These are phyloP conservation scores for Ahaetulla prasina DNA, from an alignment of 2,113 vertebrate genomes.

Conservation along the genomic window DNA sequence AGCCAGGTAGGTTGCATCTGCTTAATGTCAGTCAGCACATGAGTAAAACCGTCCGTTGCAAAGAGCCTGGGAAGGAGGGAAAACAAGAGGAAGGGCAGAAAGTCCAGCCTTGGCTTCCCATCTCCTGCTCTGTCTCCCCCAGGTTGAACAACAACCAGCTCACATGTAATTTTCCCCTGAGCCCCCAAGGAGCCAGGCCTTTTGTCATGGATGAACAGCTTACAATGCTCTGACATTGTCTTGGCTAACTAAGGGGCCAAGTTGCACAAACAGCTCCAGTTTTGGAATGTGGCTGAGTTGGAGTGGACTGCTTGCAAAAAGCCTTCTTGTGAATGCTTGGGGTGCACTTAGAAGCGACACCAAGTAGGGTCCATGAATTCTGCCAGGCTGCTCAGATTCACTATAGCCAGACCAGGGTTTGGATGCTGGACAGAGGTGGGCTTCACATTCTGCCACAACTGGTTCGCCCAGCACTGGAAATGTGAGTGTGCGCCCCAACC, in stretches of 20 bases:
- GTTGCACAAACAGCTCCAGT: background rate
- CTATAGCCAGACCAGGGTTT: background rate
- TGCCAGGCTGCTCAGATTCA: background rate
- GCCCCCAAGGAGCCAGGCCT: background rate
- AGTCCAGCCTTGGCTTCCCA: too few relatives aligned
- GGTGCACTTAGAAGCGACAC: fast-evolving
- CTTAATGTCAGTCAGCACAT: background rate
- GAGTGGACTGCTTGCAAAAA: fast-evolving
- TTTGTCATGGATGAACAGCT: background rate
- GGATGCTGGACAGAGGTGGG: background rate
- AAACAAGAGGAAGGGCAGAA: background rate
- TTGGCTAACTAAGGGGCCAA: fast-evolving
- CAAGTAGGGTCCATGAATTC: background rate
- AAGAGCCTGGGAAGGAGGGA: fast-evolving
- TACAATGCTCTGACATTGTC: background rate
- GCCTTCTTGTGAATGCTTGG: fast-evolving
- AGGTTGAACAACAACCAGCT: background rate
- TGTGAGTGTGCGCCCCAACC: too few relatives aligned
- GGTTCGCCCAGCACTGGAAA: too few relatives aligned
- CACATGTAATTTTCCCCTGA: background rate
- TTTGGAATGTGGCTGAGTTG: too few relatives aligned
- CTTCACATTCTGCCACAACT: too few relatives aligned
- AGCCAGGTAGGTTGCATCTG: slow-evolving; percentile 49
- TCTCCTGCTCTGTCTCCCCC: background rate
- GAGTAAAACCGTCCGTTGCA: slow-evolving; percentile 27